Base-by-base conservation (phyloP, 2,888 invertebrate species). In the Dioctria linearis region DNA sequence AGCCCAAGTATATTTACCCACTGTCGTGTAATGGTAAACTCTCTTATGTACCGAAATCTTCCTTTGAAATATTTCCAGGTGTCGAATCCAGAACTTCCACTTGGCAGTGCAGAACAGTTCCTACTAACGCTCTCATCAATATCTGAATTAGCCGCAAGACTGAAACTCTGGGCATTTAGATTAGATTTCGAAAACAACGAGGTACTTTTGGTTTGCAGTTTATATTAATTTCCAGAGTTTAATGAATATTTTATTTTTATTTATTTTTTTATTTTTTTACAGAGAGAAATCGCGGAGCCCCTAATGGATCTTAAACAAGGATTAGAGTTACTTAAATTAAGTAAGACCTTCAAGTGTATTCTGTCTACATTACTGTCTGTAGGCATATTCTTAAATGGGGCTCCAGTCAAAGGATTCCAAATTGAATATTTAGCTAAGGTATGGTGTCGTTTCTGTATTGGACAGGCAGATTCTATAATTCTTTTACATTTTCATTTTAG, bases 251-350 rank as follows among this genome's bases (percentile, higher is more conserved):
- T 54, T 61, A 63, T 65, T 54, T 73, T 49, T 65, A 43, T 78
- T 78, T 76, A 84, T 63, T 13, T 79, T 78, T 80, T 13, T 61
- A n/a, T 79, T 78, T 80, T 13, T 61, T 86, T 87, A 57, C 87
- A 92, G 91, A 92, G 96, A 93, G 99, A 99, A 93, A 96, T 99
- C 87, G 98, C 98, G 78, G 99, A 99, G 90, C 98, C 99, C 65
- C 90, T 99, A 85, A 98, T 98, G 97, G 99, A 99, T 90, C 90
- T 99, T 85, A 99, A 99, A 90, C 95, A 96, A 88, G 99, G 98
- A 82, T 95, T 98, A 88, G 97, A 97, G 89, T 93, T 96, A 82
- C 90, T 99, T 83, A 95, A 95, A 89, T 92, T 93, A 82, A 98
- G 98, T 90, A 95, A 94, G 90, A 99, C 99, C 51, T 98, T 99